Conservation (phyloP, 2,888 invertebrate species). For the Bedellia somnulentella region DNA sequence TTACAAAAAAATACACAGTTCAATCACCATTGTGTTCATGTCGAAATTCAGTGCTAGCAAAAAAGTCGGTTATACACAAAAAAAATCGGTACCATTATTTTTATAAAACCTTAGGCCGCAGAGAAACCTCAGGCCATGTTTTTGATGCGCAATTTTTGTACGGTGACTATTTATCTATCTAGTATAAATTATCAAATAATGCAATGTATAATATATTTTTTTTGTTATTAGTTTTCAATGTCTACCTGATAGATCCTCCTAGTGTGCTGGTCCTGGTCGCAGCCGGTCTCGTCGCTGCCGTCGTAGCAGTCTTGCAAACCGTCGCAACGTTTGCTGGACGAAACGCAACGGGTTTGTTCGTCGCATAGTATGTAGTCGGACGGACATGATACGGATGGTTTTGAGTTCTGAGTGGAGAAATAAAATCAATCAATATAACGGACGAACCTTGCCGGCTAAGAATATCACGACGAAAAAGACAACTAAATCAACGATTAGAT, state of each 20-base stretch:
- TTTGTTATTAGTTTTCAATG: too few species aligned
- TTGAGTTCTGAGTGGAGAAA: constrained; percentile 15
- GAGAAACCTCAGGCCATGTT: too few species aligned
- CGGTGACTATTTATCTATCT: too few species aligned
- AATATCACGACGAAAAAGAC: background rate
- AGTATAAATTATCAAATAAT: too few species aligned
- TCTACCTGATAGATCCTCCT: constrained; percentile 32
- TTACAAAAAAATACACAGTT: too few species aligned
- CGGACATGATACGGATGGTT: constrained; percentile 18
- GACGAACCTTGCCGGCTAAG: background rate
- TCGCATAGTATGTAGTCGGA: constrained; percentile 32
- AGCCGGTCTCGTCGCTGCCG: constrained; percentile 72
- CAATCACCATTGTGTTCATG: too few species aligned
- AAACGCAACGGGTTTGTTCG: constrained; percentile 56
- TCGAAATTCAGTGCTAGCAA: too few species aligned
- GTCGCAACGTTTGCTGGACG: constrained; percentile 66
- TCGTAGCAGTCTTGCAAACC: constrained; percentile 72
- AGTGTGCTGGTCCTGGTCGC: constrained; percentile 34
- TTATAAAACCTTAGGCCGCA: too few species aligned
- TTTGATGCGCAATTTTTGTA: too few species aligned
- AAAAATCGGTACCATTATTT: too few species aligned
- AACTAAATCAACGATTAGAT: background rate
- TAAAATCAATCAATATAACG: background rate
- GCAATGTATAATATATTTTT: too few species aligned
- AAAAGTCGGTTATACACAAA: too few species aligned